Conservation (phyloP, 2,113 vertebrate species). For the Chinchilla lanigera region DNA sequence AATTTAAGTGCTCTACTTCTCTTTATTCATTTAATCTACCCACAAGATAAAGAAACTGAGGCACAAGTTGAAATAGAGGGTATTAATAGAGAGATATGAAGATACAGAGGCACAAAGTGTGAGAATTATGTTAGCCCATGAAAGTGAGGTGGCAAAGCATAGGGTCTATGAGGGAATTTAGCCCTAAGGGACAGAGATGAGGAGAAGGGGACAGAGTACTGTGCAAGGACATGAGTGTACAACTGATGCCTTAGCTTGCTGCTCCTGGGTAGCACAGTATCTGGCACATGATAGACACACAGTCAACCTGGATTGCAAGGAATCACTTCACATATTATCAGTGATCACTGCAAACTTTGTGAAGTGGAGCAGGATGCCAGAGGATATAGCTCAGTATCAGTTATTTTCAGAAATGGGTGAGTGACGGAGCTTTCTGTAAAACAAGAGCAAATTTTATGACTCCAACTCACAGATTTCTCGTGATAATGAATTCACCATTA, state of each 20-base stretch:
- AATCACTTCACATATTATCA: background rate
- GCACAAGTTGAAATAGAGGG: background rate
- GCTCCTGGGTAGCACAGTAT: background rate
- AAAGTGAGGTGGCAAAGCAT: background rate
- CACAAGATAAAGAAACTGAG: slow-evolving; percentile 20
- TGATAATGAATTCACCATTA: slow-evolving; percentile 77
- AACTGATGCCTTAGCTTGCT: background rate
- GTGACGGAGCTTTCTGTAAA: slow-evolving; percentile 62
- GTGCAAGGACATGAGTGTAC: background rate
- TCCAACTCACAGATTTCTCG: slow-evolving; percentile 71
- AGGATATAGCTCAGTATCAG: background rate
- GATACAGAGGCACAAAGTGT: background rate
- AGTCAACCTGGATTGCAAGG: background rate
- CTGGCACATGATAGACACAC: background rate
- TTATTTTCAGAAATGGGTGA: slow-evolving; percentile 42
- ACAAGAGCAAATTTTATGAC: slow-evolving; percentile 72
- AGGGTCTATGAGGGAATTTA: background rate
- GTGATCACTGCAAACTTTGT: background rate
- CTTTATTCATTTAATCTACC: background rate
- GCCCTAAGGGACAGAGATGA: background rate
- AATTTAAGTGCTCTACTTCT: background rate
- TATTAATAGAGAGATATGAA: background rate
- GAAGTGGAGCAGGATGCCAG: background rate
- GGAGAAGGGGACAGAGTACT: background rate
- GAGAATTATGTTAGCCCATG: background rate